A percentile compares a stretch with the other conserved stretches of the same genome.
These are phyloP conservation scores for Venusia cambrica DNA, from an alignment of 2,888 invertebrate genomes.

Conservation along the genomic window DNA sequence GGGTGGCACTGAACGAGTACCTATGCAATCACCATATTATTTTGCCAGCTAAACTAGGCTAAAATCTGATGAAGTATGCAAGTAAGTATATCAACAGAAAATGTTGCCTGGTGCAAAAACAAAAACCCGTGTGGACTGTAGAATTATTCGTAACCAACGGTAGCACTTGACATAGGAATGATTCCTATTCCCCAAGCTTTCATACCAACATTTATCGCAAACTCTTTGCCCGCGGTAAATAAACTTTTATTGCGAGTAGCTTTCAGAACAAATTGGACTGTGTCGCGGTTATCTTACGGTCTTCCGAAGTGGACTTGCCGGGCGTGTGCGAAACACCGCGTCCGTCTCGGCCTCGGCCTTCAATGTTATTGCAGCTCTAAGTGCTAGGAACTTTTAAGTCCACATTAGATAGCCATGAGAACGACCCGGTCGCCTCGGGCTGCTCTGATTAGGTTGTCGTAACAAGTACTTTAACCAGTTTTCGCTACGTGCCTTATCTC, in stretches of 20 bases:
- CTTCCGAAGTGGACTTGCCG: constrained; percentile 33
- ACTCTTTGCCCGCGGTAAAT: constrained; percentile 15
- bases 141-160: constrained; percentile 43
- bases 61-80: no score
- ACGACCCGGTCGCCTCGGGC: constrained; percentile 38
- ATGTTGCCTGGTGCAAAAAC: no score
- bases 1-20: background rate
- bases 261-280: constrained; percentile 32
- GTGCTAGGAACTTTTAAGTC: constrained; percentile 45
- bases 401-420: constrained; percentile 40
- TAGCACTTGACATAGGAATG: constrained; percentile 48
- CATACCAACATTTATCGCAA: constrained; percentile 24
- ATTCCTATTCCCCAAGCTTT: constrained; percentile 49
- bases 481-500: constrained; percentile 64
- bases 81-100: no score
- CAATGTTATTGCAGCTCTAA: constrained; percentile 41
- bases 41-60: no score
- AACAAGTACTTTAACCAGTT: constrained; percentile 56
- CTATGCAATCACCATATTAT: no score
- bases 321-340: constrained; percentile 39
- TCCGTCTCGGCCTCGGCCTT: constrained; percentile 36
- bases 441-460: constrained; percentile 52
- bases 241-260: constrained; percentile 20
- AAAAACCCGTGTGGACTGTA: no score
- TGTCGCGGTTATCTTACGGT: constrained; percentile 33